Percentiles rank a stretch among this genome's conserved stretches.
Evolutionary conservation across 2,113 vertebrate species (phyloP).

Genomic region (Cheilinus undulatus): DNA sequence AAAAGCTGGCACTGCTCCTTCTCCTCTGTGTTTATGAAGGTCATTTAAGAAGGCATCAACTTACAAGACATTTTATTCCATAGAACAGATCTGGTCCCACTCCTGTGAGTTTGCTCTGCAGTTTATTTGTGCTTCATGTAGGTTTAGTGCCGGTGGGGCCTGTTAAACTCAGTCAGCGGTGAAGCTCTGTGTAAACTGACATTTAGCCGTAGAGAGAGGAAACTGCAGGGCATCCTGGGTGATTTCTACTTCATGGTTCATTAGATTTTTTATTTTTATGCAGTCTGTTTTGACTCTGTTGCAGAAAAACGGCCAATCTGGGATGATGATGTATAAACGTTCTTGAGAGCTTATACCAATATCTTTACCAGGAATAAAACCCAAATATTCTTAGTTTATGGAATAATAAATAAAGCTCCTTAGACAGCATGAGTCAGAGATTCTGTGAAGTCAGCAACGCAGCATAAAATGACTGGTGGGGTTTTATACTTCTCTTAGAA

Average conservation of each 20-base stretch:
- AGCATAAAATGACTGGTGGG: too few species aligned
- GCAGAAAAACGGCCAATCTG: background rate
- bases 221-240: conserved; percentile 25
- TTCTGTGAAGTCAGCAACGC: background rate
- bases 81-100: background rate
- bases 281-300: background rate
- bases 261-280: background rate
- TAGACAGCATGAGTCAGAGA: background rate
- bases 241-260: conserved; percentile 11
- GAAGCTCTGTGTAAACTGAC: conserved; percentile 21
- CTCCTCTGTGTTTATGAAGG: too few species aligned
- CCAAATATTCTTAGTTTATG: background rate
- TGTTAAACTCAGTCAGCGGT: conserved; percentile 16
- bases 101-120: background rate
- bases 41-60: too few species aligned
- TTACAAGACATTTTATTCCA: background rate
- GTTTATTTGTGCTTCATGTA: background rate
- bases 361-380: background rate
- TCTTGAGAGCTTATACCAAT: background rate
- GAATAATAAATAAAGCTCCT: background rate
- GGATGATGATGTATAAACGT: background rate
- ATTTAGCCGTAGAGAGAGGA: conserved; percentile 26
- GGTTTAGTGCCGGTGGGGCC: conserved; percentile 15
- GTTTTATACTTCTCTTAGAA: too few species aligned
- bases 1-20: too few species aligned